Evolutionary conservation across 1,140 invertebrate species (phyloP), one percentile per base, ranked within the genome.

Genomic region (Callitettix versicolor): DNA sequence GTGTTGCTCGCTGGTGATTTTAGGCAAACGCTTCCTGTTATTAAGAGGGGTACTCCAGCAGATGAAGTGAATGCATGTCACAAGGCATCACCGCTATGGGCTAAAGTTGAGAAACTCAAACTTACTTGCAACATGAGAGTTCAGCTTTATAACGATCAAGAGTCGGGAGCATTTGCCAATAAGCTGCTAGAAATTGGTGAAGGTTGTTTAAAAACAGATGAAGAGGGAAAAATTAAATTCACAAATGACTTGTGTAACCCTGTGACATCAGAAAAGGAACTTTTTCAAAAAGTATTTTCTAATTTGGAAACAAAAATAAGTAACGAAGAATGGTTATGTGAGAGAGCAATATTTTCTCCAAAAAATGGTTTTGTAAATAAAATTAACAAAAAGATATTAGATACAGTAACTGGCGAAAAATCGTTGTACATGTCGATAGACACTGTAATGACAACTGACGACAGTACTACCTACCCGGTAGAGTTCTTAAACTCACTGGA

Each of bases 41-140:
- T 40, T 22, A 6, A 47, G 22, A 20, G 14, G n/a, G 33, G 46
- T 15, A 49, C 46, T 26, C 21, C 46, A 20, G 46, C 46, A 20
- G 67, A 71, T 30, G 46, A 49, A 57, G 58, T 73, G 0, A 69
- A 70, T 53, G 67, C 68, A 47, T 73, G 66, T 59, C 62, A 73
- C 22, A 74, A 73, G 65, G 56, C 59, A 60, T 73, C 69, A 33
- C 14, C 7, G 53, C 60, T 73, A 48, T 72, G 70, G 66, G 53
- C 55, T 57, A 56, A 61, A 58, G 64, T 69, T 55, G 15, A 48
- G 58, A 57, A 17, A 33, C 21, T 59, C 17, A 3, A 41, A 5
- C 38, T 41, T 18, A 41, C n/a, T n/a, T n/a, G n/a, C 55, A 58
- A 59, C 49, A 63, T 61, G 41, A 69, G 67, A 65, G 42, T 42